Percentiles rank a stretch among this genome's conserved stretches.
phyloP scores from a whole-genome alignment of 2,113 vertebrate genomes.

The Sprattus sprattus region DNA sequence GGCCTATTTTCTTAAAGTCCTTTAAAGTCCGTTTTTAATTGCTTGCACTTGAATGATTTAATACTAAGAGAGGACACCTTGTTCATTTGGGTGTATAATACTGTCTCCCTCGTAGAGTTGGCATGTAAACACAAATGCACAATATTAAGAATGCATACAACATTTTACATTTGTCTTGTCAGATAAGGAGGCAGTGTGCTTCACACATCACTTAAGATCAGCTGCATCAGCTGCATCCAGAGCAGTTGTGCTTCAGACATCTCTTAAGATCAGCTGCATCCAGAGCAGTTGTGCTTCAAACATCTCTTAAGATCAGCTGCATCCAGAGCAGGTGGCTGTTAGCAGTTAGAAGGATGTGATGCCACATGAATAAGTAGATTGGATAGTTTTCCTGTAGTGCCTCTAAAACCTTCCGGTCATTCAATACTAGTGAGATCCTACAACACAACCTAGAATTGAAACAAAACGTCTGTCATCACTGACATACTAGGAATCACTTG shows the following conservation, averaged over 20 bases:
- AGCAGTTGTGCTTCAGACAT: not conserved
- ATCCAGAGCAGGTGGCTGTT: not conserved
- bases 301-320: not conserved
- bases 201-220: not conserved
- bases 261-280: not conserved
- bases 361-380: not conserved
- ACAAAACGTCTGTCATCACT: too few species aligned
- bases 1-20: too few species aligned
- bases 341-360: not conserved
- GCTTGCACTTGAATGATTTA: too few species aligned
- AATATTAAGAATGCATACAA: not conserved
- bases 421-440: too few species aligned
- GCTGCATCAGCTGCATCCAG: not conserved
- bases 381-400: not conserved
- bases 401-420: not conserved
- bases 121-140: not conserved
- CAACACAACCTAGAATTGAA: too few species aligned
- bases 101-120: not conserved
- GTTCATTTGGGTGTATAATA: not conserved
- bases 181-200: not conserved
- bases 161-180: slow-evolving; percentile 33
- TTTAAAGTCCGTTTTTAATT: too few species aligned
- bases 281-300: not conserved
- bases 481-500: too few species aligned
- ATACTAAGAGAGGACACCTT: not conserved